These are phyloP conservation scores for Clanis bilineata DNA, from an alignment of 2,888 invertebrate genomes.

Conservation along the genomic window DNA sequence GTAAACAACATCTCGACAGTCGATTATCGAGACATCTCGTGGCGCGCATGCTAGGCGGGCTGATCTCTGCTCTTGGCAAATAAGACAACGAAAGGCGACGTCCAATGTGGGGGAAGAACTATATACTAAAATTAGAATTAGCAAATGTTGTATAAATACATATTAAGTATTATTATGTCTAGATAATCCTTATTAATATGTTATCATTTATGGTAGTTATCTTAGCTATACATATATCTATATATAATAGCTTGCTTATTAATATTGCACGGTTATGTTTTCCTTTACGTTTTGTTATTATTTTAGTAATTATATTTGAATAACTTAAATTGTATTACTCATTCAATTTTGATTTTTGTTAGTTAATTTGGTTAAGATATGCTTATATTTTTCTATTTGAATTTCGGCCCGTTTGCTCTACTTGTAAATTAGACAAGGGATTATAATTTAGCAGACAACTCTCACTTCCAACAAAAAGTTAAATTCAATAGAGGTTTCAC, in stretches of 20 bases:
- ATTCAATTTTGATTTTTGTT: neutral
- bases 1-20: too few species aligned
- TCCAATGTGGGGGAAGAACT: too few species aligned
- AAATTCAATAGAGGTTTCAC: conserved; percentile 51
- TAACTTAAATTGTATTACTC: neutral
- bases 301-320: neutral
- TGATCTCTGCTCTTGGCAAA: too few species aligned
- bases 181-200: neutral
- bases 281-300: neutral
- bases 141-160: too few species aligned
- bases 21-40: too few species aligned
- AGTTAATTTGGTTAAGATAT: neutral
- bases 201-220: neutral
- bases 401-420: too few species aligned
- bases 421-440: conserved; percentile 19
- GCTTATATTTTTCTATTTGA: too few species aligned
- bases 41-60: too few species aligned
- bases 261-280: conserved; percentile 7
- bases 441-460: conserved; percentile 38
- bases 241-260: neutral
- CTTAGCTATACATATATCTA: neutral
- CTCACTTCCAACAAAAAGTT: conserved; percentile 69
- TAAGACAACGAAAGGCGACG: too few species aligned
- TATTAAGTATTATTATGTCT: too few species aligned
- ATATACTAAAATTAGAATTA: too few species aligned